Conservation (phyloP, 2,888 invertebrate species). For the Ectropis crepuscularia region DNA sequence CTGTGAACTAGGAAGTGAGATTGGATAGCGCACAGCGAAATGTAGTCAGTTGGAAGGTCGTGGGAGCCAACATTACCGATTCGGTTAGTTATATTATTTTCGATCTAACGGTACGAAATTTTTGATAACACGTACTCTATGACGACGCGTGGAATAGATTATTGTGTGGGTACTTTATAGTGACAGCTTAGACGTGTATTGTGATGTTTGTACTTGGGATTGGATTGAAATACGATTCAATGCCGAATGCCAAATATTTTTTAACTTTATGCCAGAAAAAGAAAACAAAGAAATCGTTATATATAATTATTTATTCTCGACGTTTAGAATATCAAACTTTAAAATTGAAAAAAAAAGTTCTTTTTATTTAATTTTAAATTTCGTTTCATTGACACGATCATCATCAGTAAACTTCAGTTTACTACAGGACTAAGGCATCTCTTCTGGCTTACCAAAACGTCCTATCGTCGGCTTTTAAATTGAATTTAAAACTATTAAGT, state of each 20-base stretch:
- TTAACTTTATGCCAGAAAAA: not conserved
- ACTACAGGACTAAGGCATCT: too few species aligned
- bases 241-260: not conserved
- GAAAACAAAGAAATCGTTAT: too few species aligned
- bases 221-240: not conserved
- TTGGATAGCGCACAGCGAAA: constrained; percentile 80
- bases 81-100: constrained; percentile 76
- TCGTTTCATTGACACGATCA: too few species aligned
- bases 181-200: constrained; percentile 21
- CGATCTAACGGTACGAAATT: constrained; percentile 71
- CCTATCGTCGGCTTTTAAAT: too few species aligned
- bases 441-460: too few species aligned
- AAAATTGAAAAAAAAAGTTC: too few species aligned
- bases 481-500: too few species aligned
- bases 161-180: constrained; percentile 19
- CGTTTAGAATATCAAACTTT: too few species aligned
- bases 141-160: constrained; percentile 32
- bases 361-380: too few species aligned
- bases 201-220: not conserved
- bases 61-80: constrained; percentile 74
- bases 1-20: constrained; percentile 75
- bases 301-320: too few species aligned
- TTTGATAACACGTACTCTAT: constrained; percentile 69
- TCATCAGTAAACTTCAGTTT: too few species aligned
- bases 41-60: constrained; percentile 74